Percentiles rank a stretch among this genome's conserved stretches.
These are phyloP conservation scores for Argynnis bischoffii DNA, from an alignment of 2,888 invertebrate species.

Conservation along the genomic window DNA sequence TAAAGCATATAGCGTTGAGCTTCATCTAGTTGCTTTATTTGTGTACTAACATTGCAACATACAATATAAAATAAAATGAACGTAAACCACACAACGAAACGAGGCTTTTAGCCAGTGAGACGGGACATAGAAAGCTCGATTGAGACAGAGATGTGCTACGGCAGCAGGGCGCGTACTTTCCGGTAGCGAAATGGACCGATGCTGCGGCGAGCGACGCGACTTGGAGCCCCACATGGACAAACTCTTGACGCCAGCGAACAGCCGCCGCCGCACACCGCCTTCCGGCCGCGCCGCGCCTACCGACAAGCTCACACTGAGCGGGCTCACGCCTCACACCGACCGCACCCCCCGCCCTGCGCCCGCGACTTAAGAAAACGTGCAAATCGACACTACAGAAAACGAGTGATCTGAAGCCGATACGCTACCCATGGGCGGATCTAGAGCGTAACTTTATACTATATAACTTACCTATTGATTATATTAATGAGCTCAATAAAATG, in stretches of 20 bases:
- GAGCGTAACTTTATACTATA: constrained; percentile 21
- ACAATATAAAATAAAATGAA: constrained; percentile 60
- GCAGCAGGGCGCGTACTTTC: constrained; percentile 87
- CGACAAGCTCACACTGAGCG: constrained; percentile 62
- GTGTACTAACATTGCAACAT: constrained; percentile 75
- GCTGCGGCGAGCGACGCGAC: constrained; percentile 86
- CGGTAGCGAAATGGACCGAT: constrained; percentile 92
- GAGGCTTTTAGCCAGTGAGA: constrained; percentile 71
- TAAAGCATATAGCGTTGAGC: constrained; percentile 74
- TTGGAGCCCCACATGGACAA: constrained; percentile 89
- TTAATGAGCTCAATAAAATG: no score
- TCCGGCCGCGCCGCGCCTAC: constrained; percentile 81
- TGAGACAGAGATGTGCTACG: constrained; percentile 75
- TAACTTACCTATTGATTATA: background rate
- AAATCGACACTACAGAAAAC: constrained; percentile 78
- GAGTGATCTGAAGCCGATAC: constrained; percentile 73
- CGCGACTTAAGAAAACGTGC: constrained; percentile 75
- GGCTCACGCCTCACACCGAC: constrained; percentile 59
- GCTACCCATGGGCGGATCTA: constrained; percentile 51
- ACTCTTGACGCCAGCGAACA: constrained; percentile 92
- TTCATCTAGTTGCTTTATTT: constrained; percentile 70
- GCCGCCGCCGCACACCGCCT: constrained; percentile 87
- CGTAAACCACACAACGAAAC: constrained; percentile 70
- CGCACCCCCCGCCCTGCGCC: constrained; percentile 67
- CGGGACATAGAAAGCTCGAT: constrained; percentile 76